Percentiles rank a stretch among this genome's conserved stretches.
These are phyloP conservation scores for Phorcus lineatus DNA, from an alignment of 2,888 invertebrate species.

Conservation along the genomic window DNA sequence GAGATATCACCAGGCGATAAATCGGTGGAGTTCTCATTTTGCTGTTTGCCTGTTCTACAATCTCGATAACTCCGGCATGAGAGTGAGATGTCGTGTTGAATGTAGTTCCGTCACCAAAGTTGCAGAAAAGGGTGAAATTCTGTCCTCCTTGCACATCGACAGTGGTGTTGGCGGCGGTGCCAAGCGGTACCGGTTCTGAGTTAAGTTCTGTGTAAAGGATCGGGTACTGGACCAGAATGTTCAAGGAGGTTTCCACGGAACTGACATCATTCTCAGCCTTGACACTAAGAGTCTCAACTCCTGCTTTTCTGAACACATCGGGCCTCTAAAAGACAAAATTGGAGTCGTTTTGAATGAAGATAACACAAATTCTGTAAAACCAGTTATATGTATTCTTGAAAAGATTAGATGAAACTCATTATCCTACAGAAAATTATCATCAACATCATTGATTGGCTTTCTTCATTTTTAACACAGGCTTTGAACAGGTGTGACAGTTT, in stretches of 20 bases:
- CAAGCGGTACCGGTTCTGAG: conserved; percentile 45
- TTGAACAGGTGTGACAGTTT: no score
- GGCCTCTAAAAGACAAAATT: conserved; percentile 51
- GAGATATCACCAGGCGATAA: conserved; percentile 30
- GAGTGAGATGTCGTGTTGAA: conserved; percentile 30
- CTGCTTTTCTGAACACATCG: conserved; percentile 43
- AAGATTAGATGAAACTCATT: no score
- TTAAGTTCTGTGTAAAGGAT: conserved; percentile 43
- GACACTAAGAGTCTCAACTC: conserved; percentile 46
- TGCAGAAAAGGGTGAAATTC: conserved; percentile 45
- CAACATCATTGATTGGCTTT: no score
- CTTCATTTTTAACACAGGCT: no score
- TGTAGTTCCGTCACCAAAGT: conserved; percentile 58
- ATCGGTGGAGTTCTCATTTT: neutral
- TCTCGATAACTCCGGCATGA: neutral
- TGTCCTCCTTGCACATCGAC: conserved; percentile 48
- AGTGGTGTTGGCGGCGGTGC: conserved; percentile 45
- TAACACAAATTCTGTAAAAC: no score
- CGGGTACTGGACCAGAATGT: conserved; percentile 51
- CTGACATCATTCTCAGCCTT: conserved; percentile 60
- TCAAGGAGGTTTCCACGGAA: conserved; percentile 41
- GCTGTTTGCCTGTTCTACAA: neutral
- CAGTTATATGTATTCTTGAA: no score
- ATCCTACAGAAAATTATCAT: no score
- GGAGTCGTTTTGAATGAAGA: neutral